Evolutionary conservation across 1,140 invertebrate genomes (phyloP).

Genomic region (Tetramorium parvispinum): DNA sequence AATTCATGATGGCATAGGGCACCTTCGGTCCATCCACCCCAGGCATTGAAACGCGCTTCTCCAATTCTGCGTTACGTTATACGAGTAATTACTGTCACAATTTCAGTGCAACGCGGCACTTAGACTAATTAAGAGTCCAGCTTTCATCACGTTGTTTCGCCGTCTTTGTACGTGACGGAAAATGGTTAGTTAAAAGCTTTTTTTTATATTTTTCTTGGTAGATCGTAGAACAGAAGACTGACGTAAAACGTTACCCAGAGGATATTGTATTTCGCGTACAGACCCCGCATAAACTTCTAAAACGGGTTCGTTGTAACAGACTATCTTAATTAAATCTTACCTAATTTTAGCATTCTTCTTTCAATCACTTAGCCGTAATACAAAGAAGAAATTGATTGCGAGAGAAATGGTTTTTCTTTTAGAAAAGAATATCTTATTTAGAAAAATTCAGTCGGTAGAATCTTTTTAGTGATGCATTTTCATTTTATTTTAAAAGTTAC

Average conservation of each 20-base stretch:
- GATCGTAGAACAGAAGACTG: not conserved
- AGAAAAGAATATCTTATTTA: not conserved
- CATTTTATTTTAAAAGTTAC: not conserved
- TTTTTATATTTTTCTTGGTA: constrained; percentile 32
- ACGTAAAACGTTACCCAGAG: constrained; percentile 7
- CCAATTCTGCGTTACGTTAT: constrained; percentile 29
- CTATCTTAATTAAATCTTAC: constrained; percentile 7
- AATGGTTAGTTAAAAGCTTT: constrained; percentile 34
- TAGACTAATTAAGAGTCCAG: constrained; percentile 44
- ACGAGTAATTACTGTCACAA: constrained; percentile 45
- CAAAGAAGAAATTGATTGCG: not conserved
- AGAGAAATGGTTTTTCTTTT: not conserved
- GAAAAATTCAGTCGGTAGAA: not conserved
- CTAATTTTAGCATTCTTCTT: not conserved
- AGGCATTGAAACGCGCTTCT: constrained; percentile 2
- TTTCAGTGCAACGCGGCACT: constrained; percentile 49
- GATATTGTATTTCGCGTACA: not conserved
- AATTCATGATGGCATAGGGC: constrained; percentile 31
- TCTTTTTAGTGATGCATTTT: not conserved
- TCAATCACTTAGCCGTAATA: not conserved
- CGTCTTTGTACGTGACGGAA: not conserved
- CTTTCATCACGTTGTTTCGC: not conserved
- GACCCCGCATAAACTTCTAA: not conserved
- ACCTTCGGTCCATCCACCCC: not conserved
- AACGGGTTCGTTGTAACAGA: not conserved